These are phyloP conservation scores for Congeria kusceri DNA, from an alignment of 2,888 invertebrate species.

Conservation along the genomic window DNA sequence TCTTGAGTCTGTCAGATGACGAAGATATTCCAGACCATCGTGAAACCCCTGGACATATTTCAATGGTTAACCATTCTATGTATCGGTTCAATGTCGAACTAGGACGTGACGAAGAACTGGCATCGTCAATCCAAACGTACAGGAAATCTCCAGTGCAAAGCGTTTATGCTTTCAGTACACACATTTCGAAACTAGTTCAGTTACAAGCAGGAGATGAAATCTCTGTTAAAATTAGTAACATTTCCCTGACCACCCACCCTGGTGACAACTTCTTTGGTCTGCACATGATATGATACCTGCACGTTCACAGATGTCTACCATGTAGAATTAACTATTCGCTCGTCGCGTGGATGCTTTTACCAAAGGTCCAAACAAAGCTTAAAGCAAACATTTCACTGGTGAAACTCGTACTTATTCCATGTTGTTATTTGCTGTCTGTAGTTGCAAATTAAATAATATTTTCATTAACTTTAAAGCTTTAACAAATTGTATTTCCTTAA, in stretches of 20 bases:
- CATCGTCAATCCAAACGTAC: slow-evolving; percentile 13
- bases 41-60: not conserved
- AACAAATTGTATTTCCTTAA: too few relatives aligned
- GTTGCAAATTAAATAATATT: too few relatives aligned
- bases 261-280: slow-evolving; percentile 35
- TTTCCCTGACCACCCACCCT: slow-evolving; percentile 9
- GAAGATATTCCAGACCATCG: not conserved
- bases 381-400: too few relatives aligned
- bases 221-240: slow-evolving; percentile 30
- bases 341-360: too few relatives aligned
- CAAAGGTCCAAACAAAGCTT: too few relatives aligned
- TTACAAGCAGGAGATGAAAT: slow-evolving; percentile 42
- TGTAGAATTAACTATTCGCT: too few relatives aligned
- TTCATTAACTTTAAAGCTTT: too few relatives aligned
- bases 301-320: too few relatives aligned
- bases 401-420: too few relatives aligned
- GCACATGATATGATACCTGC: slow-evolving; percentile 13
- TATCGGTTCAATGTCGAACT: slow-evolving; percentile 27
- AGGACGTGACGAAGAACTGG: slow-evolving; percentile 15
- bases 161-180: slow-evolving; percentile 30
- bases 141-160: not conserved
- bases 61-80: slow-evolving; percentile 33
- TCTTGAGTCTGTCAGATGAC: slow-evolving; percentile 19
- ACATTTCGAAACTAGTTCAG: slow-evolving; percentile 19
- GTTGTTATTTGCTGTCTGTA: too few relatives aligned